Evolutionary conservation across 2,113 vertebrate genomes (phyloP).

Genomic region (Vimba vimba): DNA sequence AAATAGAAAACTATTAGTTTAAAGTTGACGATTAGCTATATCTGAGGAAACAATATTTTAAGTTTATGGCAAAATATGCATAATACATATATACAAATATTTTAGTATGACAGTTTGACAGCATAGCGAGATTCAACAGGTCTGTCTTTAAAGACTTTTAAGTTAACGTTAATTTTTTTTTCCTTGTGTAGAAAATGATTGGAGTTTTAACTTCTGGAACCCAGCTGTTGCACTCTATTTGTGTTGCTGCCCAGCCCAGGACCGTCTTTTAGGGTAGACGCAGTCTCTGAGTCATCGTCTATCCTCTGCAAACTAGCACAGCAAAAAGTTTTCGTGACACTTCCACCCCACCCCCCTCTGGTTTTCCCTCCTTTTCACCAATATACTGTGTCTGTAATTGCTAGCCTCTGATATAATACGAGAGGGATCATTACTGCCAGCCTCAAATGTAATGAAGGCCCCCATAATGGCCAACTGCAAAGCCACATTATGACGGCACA

Average conservation of each 20-base stretch:
- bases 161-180: too few species aligned
- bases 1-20: too few species aligned
- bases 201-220: not conserved
- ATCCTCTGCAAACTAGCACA: slow-evolving; percentile 41
- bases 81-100: too few species aligned
- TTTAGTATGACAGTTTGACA: too few species aligned
- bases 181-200: too few species aligned
- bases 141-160: too few species aligned
- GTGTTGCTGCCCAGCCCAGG: slow-evolving; percentile 46
- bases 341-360: not conserved
- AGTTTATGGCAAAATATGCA: too few species aligned
- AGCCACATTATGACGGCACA: slow-evolving; percentile 38
- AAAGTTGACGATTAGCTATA: too few species aligned
- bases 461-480: slow-evolving; percentile 37
- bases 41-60: too few species aligned
- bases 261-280: slow-evolving; percentile 33
- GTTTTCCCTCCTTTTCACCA: not conserved
- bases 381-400: slow-evolving; percentile 29
- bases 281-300: slow-evolving; percentile 14
- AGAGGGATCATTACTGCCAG: slow-evolving; percentile 34
- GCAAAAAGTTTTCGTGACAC: slow-evolving; percentile 47
- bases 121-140: too few species aligned
- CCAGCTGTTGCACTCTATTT: not conserved
- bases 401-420: slow-evolving; percentile 37
- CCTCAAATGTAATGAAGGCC: slow-evolving; percentile 36